Evolutionary conservation across 2,797 vertebrate genomes (phyloP), one percentile per base, ranked within the genome.

Genomic region (Poliocrania exsul): DNA sequence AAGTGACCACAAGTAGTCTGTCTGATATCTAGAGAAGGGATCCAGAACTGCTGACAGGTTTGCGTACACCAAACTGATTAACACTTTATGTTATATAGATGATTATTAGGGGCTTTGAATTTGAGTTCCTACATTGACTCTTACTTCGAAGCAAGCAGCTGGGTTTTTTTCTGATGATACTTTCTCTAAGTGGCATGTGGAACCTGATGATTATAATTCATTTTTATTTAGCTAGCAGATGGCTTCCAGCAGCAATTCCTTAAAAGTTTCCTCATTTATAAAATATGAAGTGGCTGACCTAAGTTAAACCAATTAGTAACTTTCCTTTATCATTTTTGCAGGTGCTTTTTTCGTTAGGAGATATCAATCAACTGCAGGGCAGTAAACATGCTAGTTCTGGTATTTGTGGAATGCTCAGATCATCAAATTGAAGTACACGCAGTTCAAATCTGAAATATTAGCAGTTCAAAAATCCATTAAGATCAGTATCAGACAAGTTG

Each of bases 261-360:
- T 93, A 96, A 96, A 96, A 96, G 85, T 97, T 92, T 88, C 87
- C 86, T 95, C 92, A 79, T 96, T 96, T 96, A 93, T 69, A 84
- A 95, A 95, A 93, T 95, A 95, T 35, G 88, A 97, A 95, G 95
- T 92, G 92, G 81, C 80, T 94, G 92, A 96, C 90, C 94, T 87
- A 92, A 95, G 96, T 95, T 97, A 96, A 96, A 95, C 87, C 69
- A 96, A 96, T 96, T 96, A 96, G 86, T 95, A 93, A 93, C 86
- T 96, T 96, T 88, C 90, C 91, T 92, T 93, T 96, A 93, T 95
- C 82, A 84, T 92, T 97, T 93, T 95, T 93, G 87, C 91, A 97
- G 96, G 95, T 96, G 92, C 79, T 96, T 93, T 94, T 86, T 96
- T 97, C 94, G 93, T 96, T 93, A 96, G 82, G 65, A 95, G 86